A percentile compares a stretch with the other conserved stretches of the same genome.
Conservation (phyloP, 1,140 invertebrate genomes). For the Bombus breviceps region DNA sequence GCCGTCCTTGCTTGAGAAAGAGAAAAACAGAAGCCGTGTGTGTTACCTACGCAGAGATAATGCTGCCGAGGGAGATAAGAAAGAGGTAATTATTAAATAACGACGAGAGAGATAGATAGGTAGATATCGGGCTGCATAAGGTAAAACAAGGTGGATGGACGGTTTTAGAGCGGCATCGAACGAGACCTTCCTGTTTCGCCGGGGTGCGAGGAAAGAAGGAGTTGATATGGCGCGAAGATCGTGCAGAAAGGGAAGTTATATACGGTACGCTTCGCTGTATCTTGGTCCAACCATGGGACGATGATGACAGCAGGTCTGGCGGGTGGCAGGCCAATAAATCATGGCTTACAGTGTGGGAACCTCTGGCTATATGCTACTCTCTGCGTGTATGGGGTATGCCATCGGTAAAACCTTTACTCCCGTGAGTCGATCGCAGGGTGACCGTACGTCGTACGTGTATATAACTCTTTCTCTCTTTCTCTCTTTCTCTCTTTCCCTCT, state of each 20-base stretch:
- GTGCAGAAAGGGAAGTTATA: slow-evolving; percentile 69
- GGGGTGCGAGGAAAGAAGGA: slow-evolving; percentile 61
- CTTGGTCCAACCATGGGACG: slow-evolving; percentile 64
- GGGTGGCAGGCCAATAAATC: slow-evolving; percentile 80
- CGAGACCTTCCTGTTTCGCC: slow-evolving; percentile 61
- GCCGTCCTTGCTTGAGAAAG: neutral
- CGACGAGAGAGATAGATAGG: neutral
- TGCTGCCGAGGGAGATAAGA: slow-evolving; percentile 46
- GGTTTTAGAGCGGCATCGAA: slow-evolving; percentile 38
- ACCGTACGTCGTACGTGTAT: slow-evolving; percentile 27
- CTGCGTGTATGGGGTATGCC: slow-evolving; percentile 61
- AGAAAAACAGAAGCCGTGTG: neutral
- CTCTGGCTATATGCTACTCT: slow-evolving; percentile 59
- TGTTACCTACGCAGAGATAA: slow-evolving; percentile 23
- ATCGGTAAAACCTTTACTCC: slow-evolving; percentile 67
- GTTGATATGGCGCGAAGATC: slow-evolving; percentile 66
- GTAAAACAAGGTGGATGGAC: slow-evolving; percentile 64
- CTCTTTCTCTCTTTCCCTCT: too few species aligned
- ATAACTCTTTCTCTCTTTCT: slow-evolving; percentile 24
- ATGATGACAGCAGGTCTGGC: slow-evolving; percentile 78
- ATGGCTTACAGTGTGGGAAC: slow-evolving; percentile 75
- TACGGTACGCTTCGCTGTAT: slow-evolving; percentile 62
- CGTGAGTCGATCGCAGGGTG: slow-evolving; percentile 52
- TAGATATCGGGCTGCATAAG: slow-evolving; percentile 58
- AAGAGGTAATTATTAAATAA: slow-evolving; percentile 58